Base-by-base conservation (phyloP, 2,797 vertebrate species). In the Clarias platycephalus region DNA sequence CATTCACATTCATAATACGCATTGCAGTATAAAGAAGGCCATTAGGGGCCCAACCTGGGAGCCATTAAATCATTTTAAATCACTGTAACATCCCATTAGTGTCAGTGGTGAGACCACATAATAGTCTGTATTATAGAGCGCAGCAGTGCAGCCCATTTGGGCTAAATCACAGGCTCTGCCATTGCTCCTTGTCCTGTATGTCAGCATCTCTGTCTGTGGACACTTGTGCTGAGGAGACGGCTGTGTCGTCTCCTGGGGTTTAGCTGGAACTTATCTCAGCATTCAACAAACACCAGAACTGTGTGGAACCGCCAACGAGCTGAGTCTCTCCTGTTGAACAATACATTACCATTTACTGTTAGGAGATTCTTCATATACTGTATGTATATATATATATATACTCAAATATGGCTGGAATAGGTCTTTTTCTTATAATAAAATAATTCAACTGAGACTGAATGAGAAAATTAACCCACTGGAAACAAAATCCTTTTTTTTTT, bases 11-110 rank as follows among this genome's bases (percentile, higher is more conserved):
- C 97, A 97, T 98, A 97, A 98, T 98, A 98, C 96, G 95, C 96
- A 97, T 96, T 96, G 97, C 96, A 95, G 96, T 97, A 98, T 97
- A 97, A 98, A 98, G 96, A 97, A 96, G 96, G 95, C 97, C 97
- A 97, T 98, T 98, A 98, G 96, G 96, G 97, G 96, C 96, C 96
- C 96, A 97, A 97, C 97, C 96, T 98, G 97, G 97, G 96, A 98
- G 96, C 97, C 97, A 99, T 99, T 98, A 99, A 99, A 99, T 99
- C 97, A 98, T 97, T 98, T 96, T 97, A 98, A 98, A 98, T 97
- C 96, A 94, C 97, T 98, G 97, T 97, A 99, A 98, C 97, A 98
- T 98, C 97, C 98, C 97, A 99, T 99, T 99, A 99, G 96, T 97
- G 97, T 98, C 97, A 97, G 96, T 96, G 95, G 95, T 95, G 95